Base-by-base conservation (phyloP, 2,888 invertebrate species). In the Ernsta delagoae region DNA sequence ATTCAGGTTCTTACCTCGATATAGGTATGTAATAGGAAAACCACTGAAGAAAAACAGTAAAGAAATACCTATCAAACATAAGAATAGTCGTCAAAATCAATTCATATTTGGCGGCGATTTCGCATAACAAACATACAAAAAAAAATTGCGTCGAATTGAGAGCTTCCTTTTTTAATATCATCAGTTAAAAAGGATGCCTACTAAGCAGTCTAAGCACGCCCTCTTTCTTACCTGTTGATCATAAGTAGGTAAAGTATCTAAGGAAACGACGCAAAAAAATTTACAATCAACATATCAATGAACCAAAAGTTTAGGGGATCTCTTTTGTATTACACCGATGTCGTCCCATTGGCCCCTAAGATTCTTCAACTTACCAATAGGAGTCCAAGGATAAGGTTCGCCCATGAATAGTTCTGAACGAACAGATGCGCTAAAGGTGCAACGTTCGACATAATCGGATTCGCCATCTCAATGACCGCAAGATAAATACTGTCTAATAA, bases 391-490 rank as follows among this genome's bases (percentile, higher is more conserved):
- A 89, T 89, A 88, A 86, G 80, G 78, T 78, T 81, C 74, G 74
- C 79, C 79, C 79, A 78, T 77, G 72, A 57, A 39, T 57, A 57
- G 77, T 75, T 75, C 69, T 74, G 71, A 74, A 78, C 75, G 78
- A 84, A 82, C 88, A 89, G 88, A 88, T 89, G 88, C 83, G 83
- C 70, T 77, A 79, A 85, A 85, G 83, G 81, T 87, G 87, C 87
- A 85, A 75, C 78, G 64, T 34, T 60, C 54, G 54, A 16, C 74
- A 76, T 78, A 83, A 82, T 80, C 81, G 74, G 71, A 79, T 72
- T 73, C 76, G 77, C 75, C 78, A 78, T 82, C 79, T 80, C 77
- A 9, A 53, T 50, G 34, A 24, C 39, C 50, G 2, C 48, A 39
- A 66, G 53, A 59, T 59, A 66, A 66, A 59, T 53, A 53, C 12